Evolutionary conservation across 2,113 vertebrate genomes (phyloP), one percentile per base, ranked within the genome.

Genomic region (Vicugna pacos): DNA sequence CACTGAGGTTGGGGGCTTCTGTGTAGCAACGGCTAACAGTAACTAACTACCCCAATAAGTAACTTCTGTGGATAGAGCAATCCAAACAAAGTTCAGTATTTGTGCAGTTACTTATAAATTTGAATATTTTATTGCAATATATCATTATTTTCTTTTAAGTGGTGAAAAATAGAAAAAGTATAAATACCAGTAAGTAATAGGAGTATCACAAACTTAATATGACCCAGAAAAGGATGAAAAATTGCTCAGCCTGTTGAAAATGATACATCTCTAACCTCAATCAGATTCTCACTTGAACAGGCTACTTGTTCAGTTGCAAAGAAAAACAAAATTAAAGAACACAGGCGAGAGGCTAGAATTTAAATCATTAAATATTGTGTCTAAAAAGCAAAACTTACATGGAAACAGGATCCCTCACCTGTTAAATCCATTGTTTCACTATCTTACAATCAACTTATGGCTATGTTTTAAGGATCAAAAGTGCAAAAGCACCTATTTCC

Each of bases 401-500:
- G 28, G 16, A 72, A 87, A 88, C 30, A 58, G 16, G 30, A 90
- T 84, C 42, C 2, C 19, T 79, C 15, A 20, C 20, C 16, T 8
- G 17, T 56, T 90, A 89, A 87, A 94, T 38, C 65, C 13, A 42
- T 73, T 73, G 26, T 69, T 95, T 93, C 5, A 11, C 46, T 93
- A 26, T 56, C 84, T 72, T 30, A 88, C 32, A 69, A 93, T 93
- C 95, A 75, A 77, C 15, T 89, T 88, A 19, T 19, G 58, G 60
- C n/a, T 46, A 69, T 12, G 32, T 56, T 94, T 95, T 97, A 77
- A 94, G 87, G 24, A 93, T 97, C 89, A 76, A 96, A 94, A 77
- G 60, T 35, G 58, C 28, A 24, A 87, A 95, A 79, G 52, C 30
- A 15, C 46, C 58, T 73, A 46, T 93, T 95, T 94, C 86, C 67